Evolutionary conservation across 2,113 vertebrate species (phyloP).

Genomic region (Taurulus bubalis): DNA sequence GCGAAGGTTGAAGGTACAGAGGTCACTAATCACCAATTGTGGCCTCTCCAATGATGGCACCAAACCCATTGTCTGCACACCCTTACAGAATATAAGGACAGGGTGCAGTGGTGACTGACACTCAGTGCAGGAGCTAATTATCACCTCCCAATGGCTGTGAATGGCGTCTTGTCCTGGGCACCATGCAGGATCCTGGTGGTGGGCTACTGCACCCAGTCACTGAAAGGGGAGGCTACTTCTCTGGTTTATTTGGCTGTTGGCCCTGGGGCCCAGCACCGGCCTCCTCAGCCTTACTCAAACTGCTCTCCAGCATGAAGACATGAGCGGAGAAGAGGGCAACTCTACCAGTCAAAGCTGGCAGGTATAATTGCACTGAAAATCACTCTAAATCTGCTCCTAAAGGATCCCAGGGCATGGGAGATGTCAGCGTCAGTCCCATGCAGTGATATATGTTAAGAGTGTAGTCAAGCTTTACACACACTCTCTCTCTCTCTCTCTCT

Average conservation of each 20-base stretch:
- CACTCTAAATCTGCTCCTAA: constrained; percentile 83
- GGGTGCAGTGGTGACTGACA: constrained; percentile 63
- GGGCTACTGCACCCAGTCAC: constrained; percentile 33
- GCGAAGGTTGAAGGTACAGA: constrained; percentile 53
- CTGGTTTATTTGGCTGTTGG: constrained; percentile 43
- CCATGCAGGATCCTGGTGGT: constrained; percentile 28
- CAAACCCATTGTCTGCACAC: constrained; percentile 44
- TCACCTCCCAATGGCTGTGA: constrained; percentile 75
- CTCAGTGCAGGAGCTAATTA: constrained; percentile 73
- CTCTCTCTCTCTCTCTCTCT: constrained; percentile 14
- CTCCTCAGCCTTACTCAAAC: constrained; percentile 46
- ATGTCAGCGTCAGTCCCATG: constrained; percentile 78
- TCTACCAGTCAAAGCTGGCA: constrained; percentile 83
- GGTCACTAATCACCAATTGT: constrained; percentile 63
- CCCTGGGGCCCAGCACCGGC: constrained; percentile 38
- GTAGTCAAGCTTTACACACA: constrained; percentile 46
- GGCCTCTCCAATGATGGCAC: constrained; percentile 58
- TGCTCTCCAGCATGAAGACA: constrained; percentile 76
- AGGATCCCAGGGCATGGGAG: constrained; percentile 77
- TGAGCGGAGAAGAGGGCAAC: constrained; percentile 75
- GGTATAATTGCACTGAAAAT: constrained; percentile 86
- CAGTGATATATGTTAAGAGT: constrained; percentile 78
- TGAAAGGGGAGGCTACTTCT: constrained; percentile 21
- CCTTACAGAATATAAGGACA: constrained; percentile 64
- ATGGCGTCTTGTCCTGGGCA: constrained; percentile 66